Percentiles rank a stretch among this genome's conserved stretches.
phyloP scores from a whole-genome alignment of 2,113 vertebrate genomes.

The Periophthalmodon schlosseri region DNA sequence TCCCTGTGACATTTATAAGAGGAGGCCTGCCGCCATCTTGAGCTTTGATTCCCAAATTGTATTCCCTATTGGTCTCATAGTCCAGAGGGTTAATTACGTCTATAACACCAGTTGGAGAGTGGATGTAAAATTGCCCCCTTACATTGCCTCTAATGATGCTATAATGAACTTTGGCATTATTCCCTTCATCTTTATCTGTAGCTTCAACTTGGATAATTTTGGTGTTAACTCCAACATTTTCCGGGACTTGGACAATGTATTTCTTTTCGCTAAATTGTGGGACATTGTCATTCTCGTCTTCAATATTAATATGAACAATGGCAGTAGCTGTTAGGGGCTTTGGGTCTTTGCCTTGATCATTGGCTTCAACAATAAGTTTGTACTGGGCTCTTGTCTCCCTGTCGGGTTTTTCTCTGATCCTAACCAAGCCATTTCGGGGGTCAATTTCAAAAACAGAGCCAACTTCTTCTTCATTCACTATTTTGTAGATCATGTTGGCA shows the following conservation, averaged over 20 bases:
- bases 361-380: slow-evolving; percentile 90
- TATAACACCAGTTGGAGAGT: slow-evolving; percentile 87
- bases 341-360: slow-evolving; percentile 92
- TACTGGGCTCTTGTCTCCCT: slow-evolving; percentile 85
- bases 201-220: slow-evolving; percentile 89
- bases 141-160: slow-evolving; percentile 95
- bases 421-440: slow-evolving; percentile 86
- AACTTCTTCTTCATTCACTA: slow-evolving; percentile 76
- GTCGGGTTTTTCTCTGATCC: slow-evolving; percentile 84
- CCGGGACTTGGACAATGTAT: slow-evolving; percentile 88
- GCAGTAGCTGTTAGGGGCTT: slow-evolving; percentile 88
- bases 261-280: slow-evolving; percentile 94
- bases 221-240: slow-evolving; percentile 87
- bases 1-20: slow-evolving; percentile 90
- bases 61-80: slow-evolving; percentile 90
- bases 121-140: slow-evolving; percentile 94
- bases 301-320: slow-evolving; percentile 87
- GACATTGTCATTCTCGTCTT: slow-evolving; percentile 96
- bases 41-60: slow-evolving; percentile 91
- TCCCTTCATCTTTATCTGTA: slow-evolving; percentile 87
- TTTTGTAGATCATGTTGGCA: slow-evolving; percentile 93
- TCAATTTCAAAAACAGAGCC: slow-evolving; percentile 90
- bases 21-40: slow-evolving; percentile 96
- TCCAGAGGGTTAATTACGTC: slow-evolving; percentile 94
- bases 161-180: slow-evolving; percentile 92